phyloP scores from a whole-genome alignment of 2,888 invertebrate species.

The Athalia cordata region DNA sequence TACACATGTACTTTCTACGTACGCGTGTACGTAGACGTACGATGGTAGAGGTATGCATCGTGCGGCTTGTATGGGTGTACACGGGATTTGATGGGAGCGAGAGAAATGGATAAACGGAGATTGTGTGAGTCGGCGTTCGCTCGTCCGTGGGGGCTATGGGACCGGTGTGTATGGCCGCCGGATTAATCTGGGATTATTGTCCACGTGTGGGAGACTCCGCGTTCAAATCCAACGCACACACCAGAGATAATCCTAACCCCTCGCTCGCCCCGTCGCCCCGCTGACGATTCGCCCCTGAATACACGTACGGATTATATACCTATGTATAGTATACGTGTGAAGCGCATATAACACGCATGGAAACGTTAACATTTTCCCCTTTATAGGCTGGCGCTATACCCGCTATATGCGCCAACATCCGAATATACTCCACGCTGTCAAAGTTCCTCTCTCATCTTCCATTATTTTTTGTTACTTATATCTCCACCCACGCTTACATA shows the following conservation, averaged over 20 bases:
- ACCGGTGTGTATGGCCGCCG: constrained; percentile 57
- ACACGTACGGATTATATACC: background rate
- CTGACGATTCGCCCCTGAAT: background rate
- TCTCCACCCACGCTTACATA: no score
- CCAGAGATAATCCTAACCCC: constrained; percentile 57
- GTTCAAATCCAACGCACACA: constrained; percentile 72
- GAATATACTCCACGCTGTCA: background rate
- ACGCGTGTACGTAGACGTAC: constrained; percentile 38
- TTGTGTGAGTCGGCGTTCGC: constrained; percentile 33
- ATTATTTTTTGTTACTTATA: background rate
- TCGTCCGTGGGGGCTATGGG: constrained; percentile 38
- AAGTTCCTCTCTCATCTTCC: constrained; percentile 6
- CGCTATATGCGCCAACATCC: background rate
- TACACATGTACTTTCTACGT: background rate
- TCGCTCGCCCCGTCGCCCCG: constrained; percentile 16
- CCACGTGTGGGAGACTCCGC: constrained; percentile 61
- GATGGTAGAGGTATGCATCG: constrained; percentile 3
- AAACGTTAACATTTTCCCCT: constrained; percentile 10
- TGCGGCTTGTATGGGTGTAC: background rate
- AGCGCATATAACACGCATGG: background rate
- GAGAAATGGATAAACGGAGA: constrained; percentile 41
- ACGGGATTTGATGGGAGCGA: constrained; percentile 57
- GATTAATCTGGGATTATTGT: constrained; percentile 71
- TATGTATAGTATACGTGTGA: background rate
- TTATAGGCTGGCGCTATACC: background rate